These are phyloP conservation scores for Lissonota sp. DNA, from an alignment of 2,888 invertebrate species.

Conservation along the genomic window DNA sequence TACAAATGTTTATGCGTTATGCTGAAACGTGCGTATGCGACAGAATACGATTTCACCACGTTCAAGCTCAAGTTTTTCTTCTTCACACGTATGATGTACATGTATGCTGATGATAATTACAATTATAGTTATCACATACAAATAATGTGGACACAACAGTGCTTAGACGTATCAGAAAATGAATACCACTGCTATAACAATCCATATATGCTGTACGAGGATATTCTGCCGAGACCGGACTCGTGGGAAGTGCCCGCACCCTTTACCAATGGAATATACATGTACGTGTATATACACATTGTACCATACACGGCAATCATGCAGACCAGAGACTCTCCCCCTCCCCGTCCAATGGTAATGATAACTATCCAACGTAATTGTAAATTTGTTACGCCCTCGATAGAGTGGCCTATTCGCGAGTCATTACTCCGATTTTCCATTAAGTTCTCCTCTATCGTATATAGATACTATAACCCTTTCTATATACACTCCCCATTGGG, in stretches of 20 bases:
- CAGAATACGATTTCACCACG: slow-evolving; percentile 6
- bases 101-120: slow-evolving; percentile 34
- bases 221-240: slow-evolving; percentile 32
- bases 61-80: neutral
- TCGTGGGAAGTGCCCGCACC: slow-evolving; percentile 77
- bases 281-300: slow-evolving; percentile 61
- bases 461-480: slow-evolving; percentile 33
- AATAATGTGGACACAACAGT: slow-evolving; percentile 43
- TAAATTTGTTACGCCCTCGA: slow-evolving; percentile 81
- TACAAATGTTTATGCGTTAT: slow-evolving; percentile 43
- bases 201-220: slow-evolving; percentile 45
- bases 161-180: slow-evolving; percentile 47
- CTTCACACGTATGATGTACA: neutral
- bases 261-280: slow-evolving; percentile 65
- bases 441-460: slow-evolving; percentile 40
- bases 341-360: slow-evolving; percentile 72
- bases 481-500: slow-evolving; percentile 38
- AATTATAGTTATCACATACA: slow-evolving; percentile 38
- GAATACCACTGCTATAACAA: slow-evolving; percentile 40
- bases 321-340: slow-evolving; percentile 70
- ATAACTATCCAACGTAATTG: slow-evolving; percentile 81
- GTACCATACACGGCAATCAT: slow-evolving; percentile 59
- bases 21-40: slow-evolving; percentile 14
- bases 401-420: slow-evolving; percentile 78
- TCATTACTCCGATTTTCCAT: slow-evolving; percentile 79